Conservation (phyloP, 1,140 invertebrate species). For the Anagrus nilaparvatae region DNA sequence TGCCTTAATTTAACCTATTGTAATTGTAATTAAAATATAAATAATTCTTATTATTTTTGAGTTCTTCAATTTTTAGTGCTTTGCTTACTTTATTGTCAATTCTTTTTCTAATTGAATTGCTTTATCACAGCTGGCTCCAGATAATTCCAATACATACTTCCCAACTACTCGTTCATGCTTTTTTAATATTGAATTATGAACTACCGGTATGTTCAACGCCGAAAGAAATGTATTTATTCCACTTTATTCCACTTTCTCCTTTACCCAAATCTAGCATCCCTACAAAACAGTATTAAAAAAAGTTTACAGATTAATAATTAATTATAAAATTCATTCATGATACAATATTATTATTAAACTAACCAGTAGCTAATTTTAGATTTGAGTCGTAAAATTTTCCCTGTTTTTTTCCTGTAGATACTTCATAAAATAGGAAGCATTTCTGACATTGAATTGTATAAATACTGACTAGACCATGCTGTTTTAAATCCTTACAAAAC, state of each 20-base stretch:
- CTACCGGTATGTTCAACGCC: not conserved
- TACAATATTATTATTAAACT: not conserved
- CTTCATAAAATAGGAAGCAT: too few relatives aligned
- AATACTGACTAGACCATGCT: not conserved
- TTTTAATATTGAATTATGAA: not conserved
- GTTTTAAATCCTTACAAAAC: not conserved
- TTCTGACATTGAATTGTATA: not conserved
- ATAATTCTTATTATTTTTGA: too few relatives aligned
- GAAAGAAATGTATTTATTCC: constrained; percentile 1
- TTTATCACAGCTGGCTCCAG: not conserved
- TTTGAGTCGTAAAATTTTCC: constrained; percentile 5
- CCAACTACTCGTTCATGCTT: not conserved
- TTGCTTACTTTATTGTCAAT: not conserved
- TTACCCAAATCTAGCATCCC: constrained; percentile 7
- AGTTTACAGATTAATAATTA: not conserved
- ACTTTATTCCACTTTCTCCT: constrained; percentile 1
- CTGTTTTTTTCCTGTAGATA: too few relatives aligned
- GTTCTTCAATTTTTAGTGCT: too few relatives aligned
- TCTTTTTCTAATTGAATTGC: not conserved
- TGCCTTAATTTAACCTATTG: too few relatives aligned
- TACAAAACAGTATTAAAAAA: constrained; percentile 1
- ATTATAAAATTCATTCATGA: not conserved
- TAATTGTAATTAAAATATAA: too few relatives aligned
- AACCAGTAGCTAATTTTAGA: constrained; percentile 5
- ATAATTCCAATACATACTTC: not conserved